Evolutionary conservation across 1,140 invertebrate genomes (phyloP), one percentile per base, ranked within the genome.

Genomic region (Teleopsis dalmanni): DNA sequence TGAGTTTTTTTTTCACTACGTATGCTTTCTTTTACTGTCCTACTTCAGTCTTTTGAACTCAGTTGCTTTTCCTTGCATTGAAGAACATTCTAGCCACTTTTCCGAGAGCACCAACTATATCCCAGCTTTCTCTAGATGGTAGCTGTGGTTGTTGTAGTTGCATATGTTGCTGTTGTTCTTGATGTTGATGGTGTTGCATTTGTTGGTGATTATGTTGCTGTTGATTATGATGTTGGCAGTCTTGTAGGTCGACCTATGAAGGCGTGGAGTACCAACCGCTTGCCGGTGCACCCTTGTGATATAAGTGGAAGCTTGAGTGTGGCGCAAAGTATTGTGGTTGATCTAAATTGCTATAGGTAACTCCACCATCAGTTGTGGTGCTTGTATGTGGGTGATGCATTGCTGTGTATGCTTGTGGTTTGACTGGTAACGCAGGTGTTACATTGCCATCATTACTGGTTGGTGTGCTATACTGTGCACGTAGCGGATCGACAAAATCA

Each of bases 351-450:
- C 76, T 55, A 72, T 76, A 57, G 71, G 79, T 78, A 53, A 83
- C 80, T 7, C 80, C 71, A 3, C 78, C 74, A 43, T 75, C 74
- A 1, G 75, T 75, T 53, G 62, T 57, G 18, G 57, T 57, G 3
- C 41, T 41, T 21, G 47, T 46, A 59, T 37, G 75, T 2, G 57
- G 56, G 75, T 33, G 74, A 58, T 38, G 75, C 71, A 57, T 78
- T 2, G 81, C 81, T 13, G 85, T 84, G 65, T 92, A 91, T 18
- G 88, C 85, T 62, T 93, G 89, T n/a, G 90, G 90, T 69, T 93
- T 93, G 13, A 93, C 72, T 2, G 91, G 88, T 54, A 93, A 70
- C 2, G 88, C 82, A 55, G 89, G 81, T 14, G 82, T 76, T 26
- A 79, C 80, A 56, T 69, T 76, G 52, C 72, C 76, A 51, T 65